A percentile compares a stretch with the other conserved stretches of the same genome.
phyloP scores from a whole-genome alignment of 2,113 vertebrate genomes.

The Guaruba guarouba region DNA sequence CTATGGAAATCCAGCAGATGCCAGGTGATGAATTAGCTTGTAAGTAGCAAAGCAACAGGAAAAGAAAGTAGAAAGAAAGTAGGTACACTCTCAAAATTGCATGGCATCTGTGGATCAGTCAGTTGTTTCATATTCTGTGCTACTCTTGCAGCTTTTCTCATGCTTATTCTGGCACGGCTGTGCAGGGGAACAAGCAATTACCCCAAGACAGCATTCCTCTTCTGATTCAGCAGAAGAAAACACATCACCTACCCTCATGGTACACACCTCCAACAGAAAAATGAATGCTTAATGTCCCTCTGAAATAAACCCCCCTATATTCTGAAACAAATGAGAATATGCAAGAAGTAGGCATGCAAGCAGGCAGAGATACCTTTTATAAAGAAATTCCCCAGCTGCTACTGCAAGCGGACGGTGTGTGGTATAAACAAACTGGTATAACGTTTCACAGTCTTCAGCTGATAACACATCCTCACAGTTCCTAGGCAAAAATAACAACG shows the following conservation, averaged over 20 bases:
- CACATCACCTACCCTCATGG: background rate
- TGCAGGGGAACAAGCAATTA: background rate
- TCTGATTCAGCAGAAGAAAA: background rate
- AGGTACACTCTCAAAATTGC: background rate
- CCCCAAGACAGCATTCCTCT: background rate
- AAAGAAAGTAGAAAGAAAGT: slow-evolving; percentile 10
- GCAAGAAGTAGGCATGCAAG: background rate
- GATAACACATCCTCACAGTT: slow-evolving; percentile 77
- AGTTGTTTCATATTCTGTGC: background rate
- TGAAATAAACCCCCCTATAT: slow-evolving; percentile 27
- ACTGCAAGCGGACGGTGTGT: slow-evolving; percentile 85
- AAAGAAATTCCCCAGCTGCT: slow-evolving; percentile 88
- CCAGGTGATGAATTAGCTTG: slow-evolving; percentile 25
- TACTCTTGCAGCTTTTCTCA: background rate
- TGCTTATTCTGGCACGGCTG: background rate
- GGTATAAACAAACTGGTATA: slow-evolving; percentile 85
- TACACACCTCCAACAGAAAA: background rate
- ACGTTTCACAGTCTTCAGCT: slow-evolving; percentile 77
- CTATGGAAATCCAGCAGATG: slow-evolving; percentile 21
- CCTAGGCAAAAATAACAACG: slow-evolving; percentile 68
- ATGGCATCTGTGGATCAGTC: background rate
- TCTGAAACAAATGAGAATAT: background rate
- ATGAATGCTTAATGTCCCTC: background rate
- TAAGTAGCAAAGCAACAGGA: background rate
- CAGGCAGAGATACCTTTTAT: slow-evolving; percentile 75